A percentile compares a stretch with the other conserved stretches of the same genome.
These are phyloP conservation scores for Hyposoter dolosus DNA, from an alignment of 2,888 invertebrate species.

Conservation along the genomic window DNA sequence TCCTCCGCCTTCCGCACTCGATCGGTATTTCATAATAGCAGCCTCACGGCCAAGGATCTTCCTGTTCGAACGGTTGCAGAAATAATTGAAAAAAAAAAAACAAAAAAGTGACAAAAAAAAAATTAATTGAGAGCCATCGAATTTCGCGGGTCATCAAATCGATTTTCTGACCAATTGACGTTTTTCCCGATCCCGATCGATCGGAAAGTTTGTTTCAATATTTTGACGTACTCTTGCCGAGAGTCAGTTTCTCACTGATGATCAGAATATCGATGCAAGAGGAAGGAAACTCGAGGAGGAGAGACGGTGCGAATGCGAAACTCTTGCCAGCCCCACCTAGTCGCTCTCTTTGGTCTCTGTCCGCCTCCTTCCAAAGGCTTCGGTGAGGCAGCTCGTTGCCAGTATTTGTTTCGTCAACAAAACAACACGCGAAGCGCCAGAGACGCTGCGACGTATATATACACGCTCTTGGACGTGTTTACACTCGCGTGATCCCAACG, in stretches of 20 bases:
- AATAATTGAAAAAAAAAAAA: background rate
- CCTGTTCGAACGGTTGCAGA: slow-evolving; percentile 5
- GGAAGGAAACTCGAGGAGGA: slow-evolving; percentile 66
- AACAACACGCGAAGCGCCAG: slow-evolving; percentile 9
- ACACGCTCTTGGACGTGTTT: background rate
- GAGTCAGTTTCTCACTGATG: slow-evolving; percentile 69
- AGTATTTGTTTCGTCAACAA: slow-evolving; percentile 34
- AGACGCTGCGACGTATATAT: too few species aligned
- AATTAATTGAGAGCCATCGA: background rate
- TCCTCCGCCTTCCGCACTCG: slow-evolving; percentile 40
- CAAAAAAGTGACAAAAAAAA: background rate
- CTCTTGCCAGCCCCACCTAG: slow-evolving; percentile 42
- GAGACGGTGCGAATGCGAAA: slow-evolving; percentile 51
- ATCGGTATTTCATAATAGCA: slow-evolving; percentile 77
- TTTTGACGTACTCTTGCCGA: slow-evolving; percentile 53
- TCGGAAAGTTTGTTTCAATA: background rate
- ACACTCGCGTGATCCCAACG: slow-evolving; percentile 43
- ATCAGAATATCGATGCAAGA: slow-evolving; percentile 69
- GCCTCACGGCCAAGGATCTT: slow-evolving; percentile 24
- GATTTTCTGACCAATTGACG: background rate
- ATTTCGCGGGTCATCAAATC: background rate
- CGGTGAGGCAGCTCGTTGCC: background rate
- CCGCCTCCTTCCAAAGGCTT: background rate
- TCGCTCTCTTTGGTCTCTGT: background rate
- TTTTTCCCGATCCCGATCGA: background rate